Base-by-base conservation (phyloP, 2,888 invertebrate genomes). In the Cantharis rustica region DNA sequence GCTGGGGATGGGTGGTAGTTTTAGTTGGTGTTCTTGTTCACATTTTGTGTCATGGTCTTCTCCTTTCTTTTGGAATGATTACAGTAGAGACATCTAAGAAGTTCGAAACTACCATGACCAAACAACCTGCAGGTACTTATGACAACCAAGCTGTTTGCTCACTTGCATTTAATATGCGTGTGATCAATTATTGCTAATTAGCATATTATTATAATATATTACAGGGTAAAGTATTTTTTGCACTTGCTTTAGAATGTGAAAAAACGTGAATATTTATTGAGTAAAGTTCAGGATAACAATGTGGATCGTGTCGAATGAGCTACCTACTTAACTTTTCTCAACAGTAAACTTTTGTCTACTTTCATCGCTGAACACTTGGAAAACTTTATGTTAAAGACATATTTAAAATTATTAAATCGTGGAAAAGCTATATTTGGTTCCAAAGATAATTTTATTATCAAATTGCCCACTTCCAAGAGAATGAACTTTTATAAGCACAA, bases 1-100 rank as follows among this genome's bases (percentile, higher is more conserved):
- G 95, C 0, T 96, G 95, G 95, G 96, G 96, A 7, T 96, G 95
- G 95, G 91, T 95, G 72, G 93, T 96, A 71, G 90, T 95, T 1
- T 89, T 91, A 16, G 94, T 93, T 23, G 94, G 93, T 16, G 91
- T 95, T 17, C 87, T 94, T 20, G 94, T 93, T 61, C 94, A 96
- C 86, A 89, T 95, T 31, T 88, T 96, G 47, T 92, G 93, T 16
- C 93, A 94, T 84, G 96, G 96, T 0, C 88, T 95, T 81, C 94
- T 95, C 81, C 91, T 92, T 62, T 92, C 93, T n/a, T 89, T 90
- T 27, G 90, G 89, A 26, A 84, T 89, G 31, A 85, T 90, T 75
- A 86, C 89, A 83, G 77, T 89, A 84, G 88, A 88, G 80, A 85
- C 87, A 47, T 79, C 84, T 61, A 84, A 84, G 75, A 87, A 87